Evolutionary conservation across 1,140 invertebrate genomes (phyloP), one percentile per base, ranked within the genome.

Genomic region (Monochamus saltuarius): DNA sequence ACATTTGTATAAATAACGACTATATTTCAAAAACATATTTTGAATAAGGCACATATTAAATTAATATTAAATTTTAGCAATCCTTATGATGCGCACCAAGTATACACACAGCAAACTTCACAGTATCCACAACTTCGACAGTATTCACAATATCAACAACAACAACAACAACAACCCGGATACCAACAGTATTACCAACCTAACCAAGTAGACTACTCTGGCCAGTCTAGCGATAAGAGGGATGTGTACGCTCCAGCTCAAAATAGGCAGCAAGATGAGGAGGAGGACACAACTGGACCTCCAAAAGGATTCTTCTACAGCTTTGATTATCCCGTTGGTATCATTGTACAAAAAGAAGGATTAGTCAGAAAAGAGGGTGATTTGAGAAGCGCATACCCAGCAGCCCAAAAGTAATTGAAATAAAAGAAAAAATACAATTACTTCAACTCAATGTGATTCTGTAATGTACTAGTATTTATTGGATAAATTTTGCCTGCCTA

Each of bases 241-340:
- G 43, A 46, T 39, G 35, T 50, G 9, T 56, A 56, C 22, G 29
- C 45, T 14, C 17, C 37, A 22, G 19, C 40, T 6, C 7, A 51
- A 47, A 69, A 65, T 38, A 61, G 22, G 6, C 22, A 66, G 29
- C 56, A 47, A 34, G 66, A 66, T 38, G 57, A 68, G 47, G 65
- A 66, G 42, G 77, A 79, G 65, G 77, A 80, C 66, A 52, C 61
- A 67, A 67, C 61, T 61, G 84, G 84, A n/a, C 83, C 84, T 29
- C 85, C 85, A 37, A 82, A 81, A 71, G 85, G 85, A 51, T 87
- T 87, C 78, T 86, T 84, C 79, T 87, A 87, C 70, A 82, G 79
- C 58, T 85, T 83, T 75, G 81, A 83, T 61, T 87, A 87, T 72
- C 84, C 85, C 35, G 84, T 85, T 8, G 84, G 80, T 46, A 80